Base-by-base conservation (phyloP, 2,113 vertebrate genomes). In the Marmota flaviventris region DNA sequence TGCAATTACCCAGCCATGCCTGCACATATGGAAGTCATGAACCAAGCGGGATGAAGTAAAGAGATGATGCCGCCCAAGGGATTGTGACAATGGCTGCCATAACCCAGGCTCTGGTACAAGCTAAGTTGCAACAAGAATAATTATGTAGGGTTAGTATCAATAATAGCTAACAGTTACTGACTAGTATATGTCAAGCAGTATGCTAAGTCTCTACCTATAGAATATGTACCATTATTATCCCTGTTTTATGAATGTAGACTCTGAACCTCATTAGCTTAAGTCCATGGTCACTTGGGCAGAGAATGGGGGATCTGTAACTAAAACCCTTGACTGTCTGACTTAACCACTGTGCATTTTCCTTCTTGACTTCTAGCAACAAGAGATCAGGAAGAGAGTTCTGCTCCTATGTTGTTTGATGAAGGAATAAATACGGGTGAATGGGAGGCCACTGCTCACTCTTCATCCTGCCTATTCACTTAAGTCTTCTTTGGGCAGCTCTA, bases 231-330 rank as follows among this genome's bases (percentile, higher is more conserved):
- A 7, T 58, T 85, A 65, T 75, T 69, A 86, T 2, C 4, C 22
- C 82, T 69, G 63, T 82, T 91, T 94, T 78, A 69, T 37, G 91
- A 87, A 79, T 79, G 39, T 48, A 91, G 32, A 76, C 53, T 82
- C 45, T 73, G 37, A 83, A 29, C 22, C 6, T 95, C 70, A 76
- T 13, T 97, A 58, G 14, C 70, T 76, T 76, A 89, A 93, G 63
- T 56, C 51, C 10, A 6, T 77, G 7, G 9, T 91, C 56, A 58
- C 48, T 93, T 51, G 29, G 34, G 32, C 70, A 92, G 34, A 97
- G 67, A 92, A 45, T 53, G 8, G 51, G 8, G 5, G 18, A 61
- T 1, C 17, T 86, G 65, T 37, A 83, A 89, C 51, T 92, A 85
- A 88, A 84, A 53, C 20, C 6, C 56, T 25, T 1, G 27, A 63